A percentile compares a stretch with the other conserved stretches of the same genome.
phyloP scores from a whole-genome alignment of 2,113 vertebrate species.

The Buteo buteo region DNA sequence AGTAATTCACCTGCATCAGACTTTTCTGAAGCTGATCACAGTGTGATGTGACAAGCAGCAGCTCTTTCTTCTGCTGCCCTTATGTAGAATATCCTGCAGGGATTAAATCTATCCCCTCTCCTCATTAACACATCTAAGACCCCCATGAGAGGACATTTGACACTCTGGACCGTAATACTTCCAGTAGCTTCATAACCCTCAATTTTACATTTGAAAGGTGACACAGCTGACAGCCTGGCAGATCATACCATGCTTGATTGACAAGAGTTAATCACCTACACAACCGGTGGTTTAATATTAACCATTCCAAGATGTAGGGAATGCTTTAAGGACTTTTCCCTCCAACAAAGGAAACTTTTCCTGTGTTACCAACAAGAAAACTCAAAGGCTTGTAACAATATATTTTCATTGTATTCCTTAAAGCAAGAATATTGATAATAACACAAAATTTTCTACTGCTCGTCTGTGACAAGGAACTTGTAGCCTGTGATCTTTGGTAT shows the following conservation, averaged over 20 bases:
- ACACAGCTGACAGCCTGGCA: background rate
- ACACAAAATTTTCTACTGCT: background rate
- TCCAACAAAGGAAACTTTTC: background rate
- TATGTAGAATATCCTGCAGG: background rate
- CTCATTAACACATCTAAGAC: background rate
- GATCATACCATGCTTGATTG: background rate
- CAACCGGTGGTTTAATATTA: background rate
- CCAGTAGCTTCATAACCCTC: background rate
- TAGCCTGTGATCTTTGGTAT: background rate
- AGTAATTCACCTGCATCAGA: background rate
- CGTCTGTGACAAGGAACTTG: fast-evolving
- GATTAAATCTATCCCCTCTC: background rate
- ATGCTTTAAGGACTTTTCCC: background rate
- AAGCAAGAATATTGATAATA: background rate
- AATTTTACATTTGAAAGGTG: background rate
- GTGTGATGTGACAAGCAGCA: background rate
- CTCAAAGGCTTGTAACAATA: background rate
- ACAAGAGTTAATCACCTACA: background rate
- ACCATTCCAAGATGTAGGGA: background rate
- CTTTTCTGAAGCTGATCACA: background rate
- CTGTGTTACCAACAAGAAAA: background rate
- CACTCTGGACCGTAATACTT: background rate
- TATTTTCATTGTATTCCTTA: background rate
- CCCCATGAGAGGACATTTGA: background rate
- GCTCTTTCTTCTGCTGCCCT: background rate